Evolutionary conservation across 1,140 invertebrate species (phyloP).

Genomic region (Drosophila rufa): DNA sequence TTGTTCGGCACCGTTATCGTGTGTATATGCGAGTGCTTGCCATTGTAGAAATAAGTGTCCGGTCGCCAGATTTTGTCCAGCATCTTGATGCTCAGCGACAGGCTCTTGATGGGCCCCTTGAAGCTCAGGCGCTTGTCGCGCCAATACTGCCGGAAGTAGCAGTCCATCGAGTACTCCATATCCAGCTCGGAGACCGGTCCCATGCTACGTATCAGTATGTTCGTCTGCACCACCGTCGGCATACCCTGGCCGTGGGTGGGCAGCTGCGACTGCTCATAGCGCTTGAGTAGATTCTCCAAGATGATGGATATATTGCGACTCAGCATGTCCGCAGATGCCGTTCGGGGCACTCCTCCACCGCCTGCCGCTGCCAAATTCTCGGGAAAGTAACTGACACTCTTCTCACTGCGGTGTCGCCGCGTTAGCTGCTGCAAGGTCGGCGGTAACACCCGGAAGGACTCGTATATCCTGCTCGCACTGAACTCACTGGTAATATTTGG

Average conservation of each 20-base stretch:
- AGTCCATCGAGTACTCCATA: slow-evolving; percentile 99
- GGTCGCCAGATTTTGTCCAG: slow-evolving; percentile 97
- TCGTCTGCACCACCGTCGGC: slow-evolving; percentile 95
- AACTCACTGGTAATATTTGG: slow-evolving; percentile 67
- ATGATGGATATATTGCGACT: slow-evolving; percentile 93
- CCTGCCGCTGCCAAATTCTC: slow-evolving; percentile 17
- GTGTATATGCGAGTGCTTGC: slow-evolving; percentile 97
- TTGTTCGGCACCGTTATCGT: slow-evolving; percentile 98
- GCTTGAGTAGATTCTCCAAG: slow-evolving; percentile 93
- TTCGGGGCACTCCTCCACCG: slow-evolving; percentile 74
- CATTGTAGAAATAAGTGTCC: slow-evolving; percentile 97
- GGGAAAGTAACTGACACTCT: slow-evolving; percentile 1
- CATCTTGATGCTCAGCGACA: slow-evolving; percentile 96
- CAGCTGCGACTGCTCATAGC: slow-evolving; percentile 95
- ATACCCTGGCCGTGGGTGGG: slow-evolving; percentile 93
- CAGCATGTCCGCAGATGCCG: slow-evolving; percentile 88
- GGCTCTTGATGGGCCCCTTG: slow-evolving; percentile 91
- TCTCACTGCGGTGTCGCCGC: background rate
- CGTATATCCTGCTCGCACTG: slow-evolving; percentile 71
- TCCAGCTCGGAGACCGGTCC: slow-evolving; percentile 97
- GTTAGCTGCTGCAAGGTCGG: slow-evolving; percentile 10
- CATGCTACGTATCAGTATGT: slow-evolving; percentile 97
- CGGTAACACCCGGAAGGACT: slow-evolving; percentile 59
- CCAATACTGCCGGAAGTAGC: slow-evolving; percentile 97
- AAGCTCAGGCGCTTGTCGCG: slow-evolving; percentile 93